phyloP scores from a whole-genome alignment of 1,140 invertebrate species.

The Drosophila arizonae region DNA sequence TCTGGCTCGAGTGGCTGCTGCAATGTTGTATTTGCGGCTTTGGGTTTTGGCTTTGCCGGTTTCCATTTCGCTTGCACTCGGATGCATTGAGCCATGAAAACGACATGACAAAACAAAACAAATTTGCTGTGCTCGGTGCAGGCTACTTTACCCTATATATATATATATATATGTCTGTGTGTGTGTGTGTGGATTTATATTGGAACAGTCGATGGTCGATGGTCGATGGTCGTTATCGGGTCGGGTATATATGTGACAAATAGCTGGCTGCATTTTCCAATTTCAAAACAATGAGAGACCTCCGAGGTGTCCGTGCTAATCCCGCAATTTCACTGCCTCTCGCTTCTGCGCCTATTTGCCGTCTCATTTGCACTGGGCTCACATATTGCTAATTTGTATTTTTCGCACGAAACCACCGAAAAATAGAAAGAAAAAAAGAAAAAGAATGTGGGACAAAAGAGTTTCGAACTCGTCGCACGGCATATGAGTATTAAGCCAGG shows the following conservation, averaged over 20 bases:
- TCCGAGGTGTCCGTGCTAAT: conserved; percentile 69
- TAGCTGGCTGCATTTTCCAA: conserved; percentile 51
- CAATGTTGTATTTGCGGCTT: conserved; percentile 33
- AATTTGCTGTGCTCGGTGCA: conserved; percentile 44
- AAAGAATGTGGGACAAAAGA: conserved; percentile 41
- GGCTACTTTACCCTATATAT: conserved; percentile 8
- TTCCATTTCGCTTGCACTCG: conserved; percentile 55
- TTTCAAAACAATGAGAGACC: conserved; percentile 62
- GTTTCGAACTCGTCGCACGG: conserved; percentile 43
- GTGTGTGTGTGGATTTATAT: not conserved
- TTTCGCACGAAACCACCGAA: conserved; percentile 62
- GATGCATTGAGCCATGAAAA: conserved; percentile 78
- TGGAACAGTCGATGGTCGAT: not conserved
- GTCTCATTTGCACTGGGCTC: conserved; percentile 2
- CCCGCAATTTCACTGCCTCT: conserved; percentile 67
- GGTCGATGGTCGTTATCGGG: not conserved
- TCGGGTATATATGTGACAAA: conserved; percentile 58
- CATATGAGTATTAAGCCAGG: conserved; percentile 63
- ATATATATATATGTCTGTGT: not conserved
- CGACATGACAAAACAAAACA: conserved; percentile 82
- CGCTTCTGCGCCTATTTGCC: conserved; percentile 14
- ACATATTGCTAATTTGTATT: conserved; percentile 62
- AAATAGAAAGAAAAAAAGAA: conserved; percentile 9
- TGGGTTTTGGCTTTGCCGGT: conserved; percentile 50
- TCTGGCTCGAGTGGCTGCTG: conserved; percentile 25